Evolutionary conservation across 2,113 vertebrate genomes (phyloP).

Genomic region (Cyanocitta stelleri): DNA sequence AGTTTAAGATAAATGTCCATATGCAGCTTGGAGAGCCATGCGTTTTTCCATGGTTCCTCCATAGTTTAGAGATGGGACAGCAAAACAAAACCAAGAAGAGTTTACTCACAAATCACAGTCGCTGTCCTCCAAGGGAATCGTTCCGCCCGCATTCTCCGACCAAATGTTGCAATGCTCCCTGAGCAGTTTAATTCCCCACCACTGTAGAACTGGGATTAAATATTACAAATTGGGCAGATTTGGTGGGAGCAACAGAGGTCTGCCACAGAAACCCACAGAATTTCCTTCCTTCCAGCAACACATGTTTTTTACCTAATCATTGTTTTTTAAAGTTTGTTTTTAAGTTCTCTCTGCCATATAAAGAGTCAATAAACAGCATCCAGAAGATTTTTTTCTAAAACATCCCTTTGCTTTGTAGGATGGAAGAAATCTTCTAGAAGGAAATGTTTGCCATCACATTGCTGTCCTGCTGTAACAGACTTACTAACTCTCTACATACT

Average conservation of each 20-base stretch:
- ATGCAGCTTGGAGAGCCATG: too few species aligned
- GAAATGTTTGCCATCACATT: not conserved
- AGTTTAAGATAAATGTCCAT: too few species aligned
- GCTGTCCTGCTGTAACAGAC: not conserved
- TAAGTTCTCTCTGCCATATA: not conserved
- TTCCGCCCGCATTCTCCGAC: too few species aligned
- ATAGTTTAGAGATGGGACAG: too few species aligned
- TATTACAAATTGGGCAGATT: fast-evolving
- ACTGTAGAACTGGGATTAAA: fast-evolving
- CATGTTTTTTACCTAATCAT: fast-evolving
- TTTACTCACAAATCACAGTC: too few species aligned
- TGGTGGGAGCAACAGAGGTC: not conserved
- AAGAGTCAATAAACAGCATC: not conserved
- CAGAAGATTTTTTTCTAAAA: not conserved
- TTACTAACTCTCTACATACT: too few species aligned
- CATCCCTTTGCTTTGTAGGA: not conserved
- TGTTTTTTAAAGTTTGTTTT: not conserved
- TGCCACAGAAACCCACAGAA: fast-evolving
- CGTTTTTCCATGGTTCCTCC: too few species aligned
- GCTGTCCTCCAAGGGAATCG: too few species aligned
- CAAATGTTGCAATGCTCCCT: too few species aligned
- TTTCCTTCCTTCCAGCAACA: not conserved
- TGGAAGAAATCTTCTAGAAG: not conserved
- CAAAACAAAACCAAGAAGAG: too few species aligned
- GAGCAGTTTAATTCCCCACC: not conserved